Evolutionary conservation across 1,140 invertebrate species (phyloP).

Genomic region (Meloidogyne floridensis): DNA sequence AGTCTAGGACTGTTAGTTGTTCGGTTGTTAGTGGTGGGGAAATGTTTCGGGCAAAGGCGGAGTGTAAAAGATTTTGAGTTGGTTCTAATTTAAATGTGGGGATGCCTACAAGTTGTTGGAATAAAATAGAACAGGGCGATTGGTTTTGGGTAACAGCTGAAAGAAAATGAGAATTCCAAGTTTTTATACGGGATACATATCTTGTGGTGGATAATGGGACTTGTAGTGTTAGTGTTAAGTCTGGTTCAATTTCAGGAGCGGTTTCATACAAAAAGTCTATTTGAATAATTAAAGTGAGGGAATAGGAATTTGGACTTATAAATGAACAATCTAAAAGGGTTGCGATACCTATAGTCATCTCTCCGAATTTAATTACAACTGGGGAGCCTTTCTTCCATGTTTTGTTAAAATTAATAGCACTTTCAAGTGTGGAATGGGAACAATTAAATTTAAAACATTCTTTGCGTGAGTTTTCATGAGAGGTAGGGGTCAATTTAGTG

Average conservation of each 20-base stretch:
- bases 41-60: neutral
- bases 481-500: no score
- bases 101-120: neutral
- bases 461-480: neutral
- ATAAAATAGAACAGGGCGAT: neutral
- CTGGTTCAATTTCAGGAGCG: neutral
- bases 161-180: neutral
- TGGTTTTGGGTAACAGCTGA: neutral
- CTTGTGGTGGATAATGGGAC: neutral
- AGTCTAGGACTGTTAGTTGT: slow-evolving; percentile 2
- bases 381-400: neutral
- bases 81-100: neutral
- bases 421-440: neutral
- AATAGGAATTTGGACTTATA: neutral
- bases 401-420: neutral
- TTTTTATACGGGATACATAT: neutral
- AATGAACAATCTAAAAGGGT: no score
- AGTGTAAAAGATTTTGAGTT: neutral
- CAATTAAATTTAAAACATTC: neutral
- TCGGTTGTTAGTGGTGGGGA: neutral
- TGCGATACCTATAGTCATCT: no score
- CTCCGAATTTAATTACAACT: neutral
- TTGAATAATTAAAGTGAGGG: neutral
- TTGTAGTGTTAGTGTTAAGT: neutral
- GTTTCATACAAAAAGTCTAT: neutral